A percentile compares a stretch with the other conserved stretches of the same genome.
Evolutionary conservation across 2,888 invertebrate species (phyloP).

Genomic region (Mystacides longicornis): DNA sequence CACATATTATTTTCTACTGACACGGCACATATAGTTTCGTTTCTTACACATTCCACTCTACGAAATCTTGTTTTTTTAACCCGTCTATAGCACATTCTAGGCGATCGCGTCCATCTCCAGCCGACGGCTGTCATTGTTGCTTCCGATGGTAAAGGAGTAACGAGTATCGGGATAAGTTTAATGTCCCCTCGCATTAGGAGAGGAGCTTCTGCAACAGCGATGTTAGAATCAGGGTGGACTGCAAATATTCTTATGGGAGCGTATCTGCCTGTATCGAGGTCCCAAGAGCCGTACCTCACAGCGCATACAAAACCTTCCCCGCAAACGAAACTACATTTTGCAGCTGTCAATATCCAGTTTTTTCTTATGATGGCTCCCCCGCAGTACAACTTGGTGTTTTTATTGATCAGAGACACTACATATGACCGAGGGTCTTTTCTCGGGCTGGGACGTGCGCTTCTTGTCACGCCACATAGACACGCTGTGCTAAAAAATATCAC

Average conservation of each 20-base stretch:
- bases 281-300: constrained; percentile 8
- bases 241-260: constrained; percentile 7
- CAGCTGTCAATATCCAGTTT: constrained; percentile 8
- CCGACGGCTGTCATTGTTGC: neutral
- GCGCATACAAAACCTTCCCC: neutral
- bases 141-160: neutral
- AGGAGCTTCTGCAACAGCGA: constrained; percentile 6
- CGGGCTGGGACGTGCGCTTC: too few species aligned
- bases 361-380: constrained; percentile 11
- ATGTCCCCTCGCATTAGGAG: neutral
- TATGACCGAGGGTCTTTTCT: neutral
- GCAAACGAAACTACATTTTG: neutral
- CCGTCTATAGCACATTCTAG: neutral
- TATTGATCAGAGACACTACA: constrained; percentile 8
- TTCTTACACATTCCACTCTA: neutral
- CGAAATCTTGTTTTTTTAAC: neutral
- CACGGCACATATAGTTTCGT: neutral
- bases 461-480: too few species aligned
- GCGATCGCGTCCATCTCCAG: constrained; percentile 3
- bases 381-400: neutral
- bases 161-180: constrained; percentile 1
- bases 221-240: neutral
- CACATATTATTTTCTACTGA: constrained; percentile 2
- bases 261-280: neutral
- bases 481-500: too few species aligned